A percentile compares a stretch with the other conserved stretches of the same genome.
These are phyloP conservation scores for Drosophila mimetica DNA, from an alignment of 2,888 invertebrate species.

Conservation along the genomic window DNA sequence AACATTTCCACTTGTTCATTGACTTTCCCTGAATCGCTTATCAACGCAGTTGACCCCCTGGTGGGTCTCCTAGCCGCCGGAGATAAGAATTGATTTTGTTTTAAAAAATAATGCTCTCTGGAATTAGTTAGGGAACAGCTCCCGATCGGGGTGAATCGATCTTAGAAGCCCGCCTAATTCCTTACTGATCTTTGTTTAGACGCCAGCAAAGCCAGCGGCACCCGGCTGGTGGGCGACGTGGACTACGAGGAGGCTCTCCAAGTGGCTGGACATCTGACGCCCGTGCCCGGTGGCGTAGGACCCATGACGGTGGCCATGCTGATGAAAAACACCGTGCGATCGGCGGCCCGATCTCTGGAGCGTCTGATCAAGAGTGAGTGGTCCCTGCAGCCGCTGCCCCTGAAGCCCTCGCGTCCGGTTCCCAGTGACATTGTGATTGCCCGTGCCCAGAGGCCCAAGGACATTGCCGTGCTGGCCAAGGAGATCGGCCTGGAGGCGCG, in stretches of 20 bases:
- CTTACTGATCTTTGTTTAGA: constrained; percentile 85
- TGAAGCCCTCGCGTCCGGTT: constrained; percentile 89
- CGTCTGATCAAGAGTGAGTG: constrained; percentile 87
- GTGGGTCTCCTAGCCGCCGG: constrained; percentile 4
- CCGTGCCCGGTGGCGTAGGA: constrained; percentile 98
- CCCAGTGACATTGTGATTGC: constrained; percentile 97
- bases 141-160: not conserved
- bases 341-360: constrained; percentile 89
- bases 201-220: constrained; percentile 89
- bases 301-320: constrained; percentile 99
- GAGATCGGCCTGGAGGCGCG: constrained; percentile 93
- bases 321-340: constrained; percentile 96
- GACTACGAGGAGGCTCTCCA: constrained; percentile 91
- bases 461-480: constrained; percentile 89
- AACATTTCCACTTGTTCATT: constrained; percentile 25
- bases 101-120: constrained; percentile 9
- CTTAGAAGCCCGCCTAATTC: not conserved
- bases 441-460: constrained; percentile 93
- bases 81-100: constrained; percentile 34
- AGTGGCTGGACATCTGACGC: constrained; percentile 95
- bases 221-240: constrained; percentile 97
- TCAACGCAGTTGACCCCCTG: constrained; percentile 32
- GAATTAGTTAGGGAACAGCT: constrained; percentile 20
- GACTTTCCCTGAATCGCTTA: constrained; percentile 13
- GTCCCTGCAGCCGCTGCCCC: constrained; percentile 89